A percentile compares a stretch with the other conserved stretches of the same genome.
phyloP scores from a whole-genome alignment of 2,113 vertebrate species.

The Psilopsiagon aurifrons region DNA sequence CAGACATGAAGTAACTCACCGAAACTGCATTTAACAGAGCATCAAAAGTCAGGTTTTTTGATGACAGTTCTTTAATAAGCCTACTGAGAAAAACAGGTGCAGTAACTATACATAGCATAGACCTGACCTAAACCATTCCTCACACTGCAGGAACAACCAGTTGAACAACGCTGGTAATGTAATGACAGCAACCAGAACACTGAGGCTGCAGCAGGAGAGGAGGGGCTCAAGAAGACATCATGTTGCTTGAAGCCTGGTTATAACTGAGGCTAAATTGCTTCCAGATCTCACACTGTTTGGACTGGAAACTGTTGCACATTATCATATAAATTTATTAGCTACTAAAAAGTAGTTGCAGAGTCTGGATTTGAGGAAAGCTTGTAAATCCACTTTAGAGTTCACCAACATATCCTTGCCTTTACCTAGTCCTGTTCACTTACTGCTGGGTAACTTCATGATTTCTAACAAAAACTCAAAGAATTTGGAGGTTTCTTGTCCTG shows the following conservation, averaged over 20 bases:
- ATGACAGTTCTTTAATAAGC: background rate
- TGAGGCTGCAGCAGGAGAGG: background rate
- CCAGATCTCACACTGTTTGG: background rate
- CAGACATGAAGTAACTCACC: background rate
- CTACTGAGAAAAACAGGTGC: background rate
- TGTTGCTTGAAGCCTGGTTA: background rate
- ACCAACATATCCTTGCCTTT: background rate
- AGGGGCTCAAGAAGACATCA: background rate
- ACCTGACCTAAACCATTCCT: background rate
- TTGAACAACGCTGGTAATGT: background rate
- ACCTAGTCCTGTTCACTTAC: background rate
- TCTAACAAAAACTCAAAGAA: background rate
- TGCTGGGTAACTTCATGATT: rapidly evolving
- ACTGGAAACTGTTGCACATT: background rate
- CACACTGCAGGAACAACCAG: background rate
- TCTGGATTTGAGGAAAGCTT: background rate
- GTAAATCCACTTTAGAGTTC: background rate
- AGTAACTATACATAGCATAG: background rate
- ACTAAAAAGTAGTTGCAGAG: background rate
- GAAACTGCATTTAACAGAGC: background rate
- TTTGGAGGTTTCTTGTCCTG: background rate
- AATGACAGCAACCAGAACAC: background rate
- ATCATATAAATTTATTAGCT: background rate
- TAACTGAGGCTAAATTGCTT: background rate
- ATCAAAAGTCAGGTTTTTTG: background rate